Percentiles rank a stretch among this genome's conserved stretches.
These are phyloP conservation scores for Neoniphon sammara DNA, from an alignment of 2,797 vertebrate species.

Conservation along the genomic window DNA sequence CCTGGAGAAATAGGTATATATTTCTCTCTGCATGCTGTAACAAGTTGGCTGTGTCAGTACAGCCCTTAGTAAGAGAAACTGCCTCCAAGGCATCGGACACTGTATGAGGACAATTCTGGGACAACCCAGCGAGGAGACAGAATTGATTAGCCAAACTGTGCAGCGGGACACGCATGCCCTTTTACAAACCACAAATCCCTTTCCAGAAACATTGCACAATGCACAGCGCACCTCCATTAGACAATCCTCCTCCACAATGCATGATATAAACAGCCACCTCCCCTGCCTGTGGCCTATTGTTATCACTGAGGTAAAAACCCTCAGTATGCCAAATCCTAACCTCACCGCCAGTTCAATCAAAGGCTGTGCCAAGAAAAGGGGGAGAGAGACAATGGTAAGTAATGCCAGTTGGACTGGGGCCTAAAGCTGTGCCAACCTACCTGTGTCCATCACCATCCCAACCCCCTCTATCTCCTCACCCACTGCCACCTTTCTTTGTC, in stretches of 20 bases:
- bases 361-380: conserved; percentile 66
- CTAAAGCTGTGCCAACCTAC: conserved; percentile 65
- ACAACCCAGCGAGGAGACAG: conserved; percentile 48
- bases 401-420: conserved; percentile 69
- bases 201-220: conserved; percentile 68
- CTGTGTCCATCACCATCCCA: conserved; percentile 69
- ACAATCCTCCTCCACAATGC: conserved; percentile 71
- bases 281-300: conserved; percentile 70
- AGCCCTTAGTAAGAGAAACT: conserved; percentile 47
- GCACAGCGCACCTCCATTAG: conserved; percentile 64
- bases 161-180: conserved; percentile 63
- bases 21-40: conserved; percentile 39
- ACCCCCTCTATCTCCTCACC: conserved; percentile 56
- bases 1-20: conserved; percentile 49
- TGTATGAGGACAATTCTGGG: conserved; percentile 49
- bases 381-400: conserved; percentile 70
- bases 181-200: conserved; percentile 69
- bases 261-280: conserved; percentile 55
- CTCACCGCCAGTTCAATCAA: conserved; percentile 74
- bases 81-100: conserved; percentile 15
- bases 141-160: conserved; percentile 66
- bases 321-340: conserved; percentile 70
- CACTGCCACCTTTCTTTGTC: conserved; percentile 69
- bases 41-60: conserved; percentile 53
- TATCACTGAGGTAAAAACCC: conserved; percentile 65